Evolutionary conservation across 1,140 invertebrate genomes (phyloP).

Genomic region (Babylonia areolata): DNA sequence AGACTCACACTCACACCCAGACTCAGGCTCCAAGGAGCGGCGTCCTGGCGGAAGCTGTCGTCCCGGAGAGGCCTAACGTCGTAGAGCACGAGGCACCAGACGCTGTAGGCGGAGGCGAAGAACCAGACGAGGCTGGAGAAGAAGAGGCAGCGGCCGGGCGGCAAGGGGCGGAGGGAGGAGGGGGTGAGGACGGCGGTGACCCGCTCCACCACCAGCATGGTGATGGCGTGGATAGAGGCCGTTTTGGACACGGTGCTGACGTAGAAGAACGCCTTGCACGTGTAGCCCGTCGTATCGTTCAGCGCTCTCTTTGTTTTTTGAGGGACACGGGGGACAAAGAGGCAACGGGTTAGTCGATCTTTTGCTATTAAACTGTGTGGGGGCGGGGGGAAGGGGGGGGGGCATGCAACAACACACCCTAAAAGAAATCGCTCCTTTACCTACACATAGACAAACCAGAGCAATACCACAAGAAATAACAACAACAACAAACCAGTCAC

Average conservation of each 20-base stretch:
- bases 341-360: not conserved
- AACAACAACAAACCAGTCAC: no score
- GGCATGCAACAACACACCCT: not conserved
- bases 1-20: no score
- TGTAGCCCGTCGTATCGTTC: conserved; percentile 43
- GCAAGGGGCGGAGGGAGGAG: conserved; percentile 47
- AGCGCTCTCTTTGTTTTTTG: conserved; percentile 41
- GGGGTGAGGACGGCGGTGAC: conserved; percentile 44
- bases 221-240: conserved; percentile 53
- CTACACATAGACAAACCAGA: no score
- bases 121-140: conserved; percentile 63
- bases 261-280: conserved; percentile 58
- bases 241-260: conserved; percentile 57
- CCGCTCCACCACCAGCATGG: conserved; percentile 58
- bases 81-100: conserved; percentile 63
- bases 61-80: conserved; percentile 31
- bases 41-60: no score
- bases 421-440: not conserved
- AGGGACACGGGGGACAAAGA: conserved; percentile 11
- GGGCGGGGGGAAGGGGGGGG: not conserved
- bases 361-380: no score
- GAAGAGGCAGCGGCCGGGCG: conserved; percentile 61
- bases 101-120: conserved; percentile 62
- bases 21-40: no score
- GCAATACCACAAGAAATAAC: no score